phyloP scores from a whole-genome alignment of 2,797 vertebrate genomes.

The Streptopelia turtur region DNA sequence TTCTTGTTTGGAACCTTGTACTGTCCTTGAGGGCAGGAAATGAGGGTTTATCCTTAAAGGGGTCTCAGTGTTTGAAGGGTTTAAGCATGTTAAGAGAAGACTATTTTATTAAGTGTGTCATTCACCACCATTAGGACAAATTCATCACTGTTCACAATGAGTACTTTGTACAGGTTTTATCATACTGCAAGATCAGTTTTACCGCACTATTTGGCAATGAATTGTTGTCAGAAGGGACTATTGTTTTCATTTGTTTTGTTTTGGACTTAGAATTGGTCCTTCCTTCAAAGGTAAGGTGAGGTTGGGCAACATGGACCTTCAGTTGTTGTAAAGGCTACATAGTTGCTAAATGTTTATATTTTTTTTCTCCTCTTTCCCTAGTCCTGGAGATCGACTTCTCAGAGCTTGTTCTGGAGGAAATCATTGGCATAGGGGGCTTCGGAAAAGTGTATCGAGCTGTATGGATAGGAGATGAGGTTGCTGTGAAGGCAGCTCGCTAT shows the following conservation, averaged over 20 bases:
- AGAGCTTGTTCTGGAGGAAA: constrained; percentile 93
- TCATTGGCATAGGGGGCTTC: constrained; percentile 95
- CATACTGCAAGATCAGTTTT: not conserved
- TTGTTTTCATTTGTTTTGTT: not conserved
- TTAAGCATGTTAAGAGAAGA: not conserved
- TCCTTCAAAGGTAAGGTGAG: not conserved
- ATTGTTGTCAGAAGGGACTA: not conserved
- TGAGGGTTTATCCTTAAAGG: not conserved
- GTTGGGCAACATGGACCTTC: not conserved
- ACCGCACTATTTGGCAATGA: not conserved
- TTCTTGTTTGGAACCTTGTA: not conserved
- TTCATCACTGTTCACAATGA: not conserved
- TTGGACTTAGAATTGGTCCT: not conserved
- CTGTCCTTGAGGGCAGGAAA: not conserved
- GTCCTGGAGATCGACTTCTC: constrained; percentile 94
- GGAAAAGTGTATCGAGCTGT: constrained; percentile 95
- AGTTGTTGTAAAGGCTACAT: not conserved
- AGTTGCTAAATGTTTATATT: not conserved
- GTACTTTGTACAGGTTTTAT: not conserved
- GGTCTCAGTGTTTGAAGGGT: not conserved
- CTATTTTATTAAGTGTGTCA: not conserved
- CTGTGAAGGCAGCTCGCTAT: constrained; percentile 94
- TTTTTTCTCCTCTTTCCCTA: constrained; percentile 56
- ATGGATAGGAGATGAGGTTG: constrained; percentile 91
- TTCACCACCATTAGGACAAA: not conserved